A percentile compares a stretch with the other conserved stretches of the same genome.
Evolutionary conservation across 2,113 vertebrate genomes (phyloP).

Genomic region (Gila orcuttii): DNA sequence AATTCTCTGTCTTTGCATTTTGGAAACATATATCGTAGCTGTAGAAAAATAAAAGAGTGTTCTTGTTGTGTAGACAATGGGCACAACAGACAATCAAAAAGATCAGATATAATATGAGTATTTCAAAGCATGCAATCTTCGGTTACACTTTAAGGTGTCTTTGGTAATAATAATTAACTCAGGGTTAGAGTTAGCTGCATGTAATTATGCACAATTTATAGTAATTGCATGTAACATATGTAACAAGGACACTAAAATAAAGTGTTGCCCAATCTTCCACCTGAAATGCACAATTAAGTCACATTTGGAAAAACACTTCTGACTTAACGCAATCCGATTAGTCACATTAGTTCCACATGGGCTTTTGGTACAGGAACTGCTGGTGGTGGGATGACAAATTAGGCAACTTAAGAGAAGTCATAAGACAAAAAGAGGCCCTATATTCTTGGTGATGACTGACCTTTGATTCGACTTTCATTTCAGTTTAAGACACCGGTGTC

Average conservation of each 20-base stretch:
- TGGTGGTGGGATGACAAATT: slow-evolving; percentile 3
- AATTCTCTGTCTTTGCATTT: neutral
- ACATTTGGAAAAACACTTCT: neutral
- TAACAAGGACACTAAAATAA: too few relatives aligned
- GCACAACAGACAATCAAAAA: neutral
- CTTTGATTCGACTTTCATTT: neutral
- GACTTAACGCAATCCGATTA: neutral
- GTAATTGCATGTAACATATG: too few relatives aligned
- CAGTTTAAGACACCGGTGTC: neutral
- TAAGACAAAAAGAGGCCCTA: neutral
- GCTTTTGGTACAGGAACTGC: slow-evolving; percentile 6
- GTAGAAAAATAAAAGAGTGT: neutral
- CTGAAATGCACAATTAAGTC: neutral
- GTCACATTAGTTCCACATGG: slow-evolving; percentile 12
- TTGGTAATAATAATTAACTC: too few relatives aligned
- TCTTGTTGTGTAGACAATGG: neutral
- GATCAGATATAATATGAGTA: neutral
- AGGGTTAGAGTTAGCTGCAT: too few relatives aligned
- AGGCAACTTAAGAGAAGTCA: slow-evolving; percentile 23
- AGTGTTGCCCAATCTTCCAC: neutral
- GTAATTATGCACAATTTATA: too few relatives aligned
- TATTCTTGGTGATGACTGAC: neutral
- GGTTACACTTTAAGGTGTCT: too few relatives aligned
- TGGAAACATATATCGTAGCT: neutral
- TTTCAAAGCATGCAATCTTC: neutral